Percentiles rank a stretch among this genome's conserved stretches.
phyloP scores from a whole-genome alignment of 2,797 vertebrate genomes.

The Jordanella pulchra region DNA sequence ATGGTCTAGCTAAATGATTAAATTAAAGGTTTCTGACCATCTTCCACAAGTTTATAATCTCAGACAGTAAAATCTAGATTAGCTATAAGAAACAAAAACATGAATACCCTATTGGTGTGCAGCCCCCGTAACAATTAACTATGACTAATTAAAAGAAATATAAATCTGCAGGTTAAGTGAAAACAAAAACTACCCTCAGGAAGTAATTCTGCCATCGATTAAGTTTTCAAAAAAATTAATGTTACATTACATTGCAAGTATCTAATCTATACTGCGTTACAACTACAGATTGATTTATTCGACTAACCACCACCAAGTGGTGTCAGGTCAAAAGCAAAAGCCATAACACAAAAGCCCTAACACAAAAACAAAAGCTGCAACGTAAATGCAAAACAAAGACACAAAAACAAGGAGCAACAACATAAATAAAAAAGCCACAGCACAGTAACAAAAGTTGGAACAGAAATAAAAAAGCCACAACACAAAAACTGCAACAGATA shows the following conservation, averaged over 20 bases:
- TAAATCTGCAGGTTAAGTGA: background rate
- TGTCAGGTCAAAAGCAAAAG: too few species aligned
- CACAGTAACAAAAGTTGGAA: too few species aligned
- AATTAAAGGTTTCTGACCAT: background rate
- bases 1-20: background rate
- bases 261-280: background rate
- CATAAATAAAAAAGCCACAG: too few species aligned
- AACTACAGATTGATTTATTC: slow-evolving; percentile 26
- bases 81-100: background rate
- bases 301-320: too few species aligned
- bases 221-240: background rate
- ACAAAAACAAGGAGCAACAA: too few species aligned
- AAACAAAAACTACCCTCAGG: background rate
- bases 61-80: background rate
- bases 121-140: background rate
- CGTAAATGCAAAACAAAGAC: too few species aligned
- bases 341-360: too few species aligned
- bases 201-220: background rate
- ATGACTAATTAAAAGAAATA: background rate
- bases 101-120: background rate
- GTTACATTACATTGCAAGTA: too few species aligned
- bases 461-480: too few species aligned
- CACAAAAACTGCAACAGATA: too few species aligned
- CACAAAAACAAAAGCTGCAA: too few species aligned
- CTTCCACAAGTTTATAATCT: background rate